Evolutionary conservation across 1,140 invertebrate genomes (phyloP).

Genomic region (Radopholus similis): DNA sequence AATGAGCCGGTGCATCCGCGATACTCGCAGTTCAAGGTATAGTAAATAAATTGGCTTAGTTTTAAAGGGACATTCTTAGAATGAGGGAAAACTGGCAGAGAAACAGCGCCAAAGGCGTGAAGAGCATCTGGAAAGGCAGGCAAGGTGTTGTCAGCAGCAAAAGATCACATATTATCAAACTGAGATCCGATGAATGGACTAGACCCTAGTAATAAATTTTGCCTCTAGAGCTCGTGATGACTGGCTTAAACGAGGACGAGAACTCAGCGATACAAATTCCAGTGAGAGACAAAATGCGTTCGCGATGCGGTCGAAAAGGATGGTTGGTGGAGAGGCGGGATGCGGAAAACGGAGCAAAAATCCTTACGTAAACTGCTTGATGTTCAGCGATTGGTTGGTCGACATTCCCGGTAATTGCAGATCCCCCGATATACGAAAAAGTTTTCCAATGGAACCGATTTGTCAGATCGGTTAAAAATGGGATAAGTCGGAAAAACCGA

Average conservation of each 20-base stretch:
- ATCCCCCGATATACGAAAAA: background rate
- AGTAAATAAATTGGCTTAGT: too few relatives aligned
- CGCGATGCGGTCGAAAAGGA: background rate
- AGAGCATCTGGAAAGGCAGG: background rate
- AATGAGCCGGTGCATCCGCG: too few relatives aligned
- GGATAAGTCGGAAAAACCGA: too few relatives aligned
- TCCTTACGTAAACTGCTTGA: slow-evolving; percentile 12
- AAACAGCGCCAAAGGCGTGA: background rate
- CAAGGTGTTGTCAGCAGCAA: background rate
- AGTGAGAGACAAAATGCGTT: too few relatives aligned
- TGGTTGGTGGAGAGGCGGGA: background rate
- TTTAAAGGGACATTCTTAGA: background rate
- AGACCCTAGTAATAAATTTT: background rate
- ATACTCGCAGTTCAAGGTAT: too few relatives aligned
- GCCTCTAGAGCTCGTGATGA: background rate
- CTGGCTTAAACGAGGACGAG: slow-evolving; percentile 1
- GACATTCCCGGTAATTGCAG: slow-evolving; percentile 22
- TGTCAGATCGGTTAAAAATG: too few relatives aligned
- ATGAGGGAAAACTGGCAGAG: slow-evolving; percentile 3
- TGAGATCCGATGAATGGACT: background rate
- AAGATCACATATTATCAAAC: background rate
- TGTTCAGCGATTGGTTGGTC: slow-evolving; percentile 34
- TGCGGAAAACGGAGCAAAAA: background rate
- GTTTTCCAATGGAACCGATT: background rate
- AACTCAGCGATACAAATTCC: too few relatives aligned